Percentiles rank a stretch among this genome's conserved stretches.
phyloP scores from a whole-genome alignment of 2,113 vertebrate genomes.

The Odontophorus gujanensis region DNA sequence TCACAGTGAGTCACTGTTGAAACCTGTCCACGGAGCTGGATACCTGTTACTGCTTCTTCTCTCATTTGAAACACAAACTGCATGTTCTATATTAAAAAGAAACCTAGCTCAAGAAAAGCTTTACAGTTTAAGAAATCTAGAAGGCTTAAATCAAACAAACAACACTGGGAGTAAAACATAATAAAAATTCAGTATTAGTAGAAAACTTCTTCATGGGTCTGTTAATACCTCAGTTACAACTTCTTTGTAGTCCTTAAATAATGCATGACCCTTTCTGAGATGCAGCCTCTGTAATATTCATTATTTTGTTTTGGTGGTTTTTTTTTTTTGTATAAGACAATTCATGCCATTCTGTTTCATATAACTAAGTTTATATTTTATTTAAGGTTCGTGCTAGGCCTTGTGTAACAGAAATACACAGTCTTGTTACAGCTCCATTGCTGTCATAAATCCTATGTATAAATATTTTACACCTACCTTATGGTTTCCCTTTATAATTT shows the following conservation, averaged over 20 bases:
- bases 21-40: neutral
- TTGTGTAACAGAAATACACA: neutral
- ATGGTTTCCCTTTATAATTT: neutral
- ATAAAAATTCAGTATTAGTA: neutral
- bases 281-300: neutral
- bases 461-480: neutral
- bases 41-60: neutral
- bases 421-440: neutral
- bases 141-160: neutral
- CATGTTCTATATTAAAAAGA: neutral
- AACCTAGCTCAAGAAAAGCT: neutral
- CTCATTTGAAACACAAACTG: neutral
- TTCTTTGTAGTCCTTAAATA: neutral
- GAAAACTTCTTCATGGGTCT: neutral
- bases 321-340: neutral
- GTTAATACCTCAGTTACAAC: neutral
- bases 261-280: neutral
- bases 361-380: conserved; percentile 10
- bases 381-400: neutral
- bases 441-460: neutral
- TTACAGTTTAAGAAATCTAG: neutral
- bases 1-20: neutral
- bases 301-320: neutral
- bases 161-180: neutral
- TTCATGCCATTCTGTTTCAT: neutral